A percentile compares a stretch with the other conserved stretches of the same genome.
phyloP scores from a whole-genome alignment of 2,888 invertebrate genomes.

The Drosophila longiperda region DNA sequence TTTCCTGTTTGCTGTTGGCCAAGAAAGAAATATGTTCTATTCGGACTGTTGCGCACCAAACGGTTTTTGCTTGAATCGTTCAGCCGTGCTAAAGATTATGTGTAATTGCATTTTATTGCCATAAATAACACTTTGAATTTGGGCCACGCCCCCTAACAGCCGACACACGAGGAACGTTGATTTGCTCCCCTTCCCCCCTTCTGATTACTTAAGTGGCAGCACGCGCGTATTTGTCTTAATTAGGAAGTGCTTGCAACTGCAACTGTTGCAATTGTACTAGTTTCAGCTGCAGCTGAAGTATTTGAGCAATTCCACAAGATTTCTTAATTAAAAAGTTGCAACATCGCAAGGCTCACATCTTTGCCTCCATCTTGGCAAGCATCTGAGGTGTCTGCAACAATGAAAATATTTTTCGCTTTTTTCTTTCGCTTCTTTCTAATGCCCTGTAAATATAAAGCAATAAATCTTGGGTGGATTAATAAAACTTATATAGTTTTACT shows the following conservation, averaged over 20 bases:
- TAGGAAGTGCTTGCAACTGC: conserved; percentile 58
- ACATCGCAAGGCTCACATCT: conserved; percentile 27
- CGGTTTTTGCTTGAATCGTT: conserved; percentile 18
- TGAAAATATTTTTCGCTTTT: conserved; percentile 72
- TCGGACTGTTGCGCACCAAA: conserved; percentile 42
- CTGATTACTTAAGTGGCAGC: conserved; percentile 44
- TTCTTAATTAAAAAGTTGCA: conserved; percentile 77
- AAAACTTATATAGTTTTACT: neutral
- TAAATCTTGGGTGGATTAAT: neutral
- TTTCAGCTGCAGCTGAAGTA: conserved; percentile 64
- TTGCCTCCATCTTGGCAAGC: conserved; percentile 25
- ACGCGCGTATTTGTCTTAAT: conserved; percentile 65
- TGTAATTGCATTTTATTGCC: conserved; percentile 76
- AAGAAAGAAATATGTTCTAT: conserved; percentile 47
- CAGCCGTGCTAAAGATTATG: conserved; percentile 55
- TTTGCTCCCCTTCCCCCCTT: neutral
- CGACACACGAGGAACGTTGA: neutral
- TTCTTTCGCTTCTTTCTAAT: conserved; percentile 22
- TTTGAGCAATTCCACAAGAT: conserved; percentile 75
- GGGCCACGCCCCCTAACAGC: conserved; percentile 1
- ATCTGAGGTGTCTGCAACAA: conserved; percentile 76
- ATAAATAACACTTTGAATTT: conserved; percentile 59
- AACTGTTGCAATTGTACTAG: conserved; percentile 21
- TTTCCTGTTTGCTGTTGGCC: conserved; percentile 10
- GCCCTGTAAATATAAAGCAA: conserved; percentile 1